Base-by-base conservation (phyloP, 2,113 vertebrate genomes). In the Romanogobio albipinnatus region DNA sequence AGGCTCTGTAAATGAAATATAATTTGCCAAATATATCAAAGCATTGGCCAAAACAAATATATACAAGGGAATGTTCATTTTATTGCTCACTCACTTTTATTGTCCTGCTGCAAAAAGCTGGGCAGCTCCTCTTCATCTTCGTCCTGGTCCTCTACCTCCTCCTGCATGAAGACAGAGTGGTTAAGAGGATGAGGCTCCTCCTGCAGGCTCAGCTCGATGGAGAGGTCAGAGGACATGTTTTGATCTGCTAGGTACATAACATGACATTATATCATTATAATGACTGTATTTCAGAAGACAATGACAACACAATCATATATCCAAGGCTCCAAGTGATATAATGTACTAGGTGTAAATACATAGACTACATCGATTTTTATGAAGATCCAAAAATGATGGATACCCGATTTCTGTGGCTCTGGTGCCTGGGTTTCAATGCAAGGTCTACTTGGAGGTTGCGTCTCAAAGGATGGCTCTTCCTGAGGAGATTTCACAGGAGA, bases 41-140 rank as follows among this genome's bases (percentile, higher is more conserved):
- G 7, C 15, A 26, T 4, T 26, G 39, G 3, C 59, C 53, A 26
- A 61, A 61, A 11, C 7, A 56, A 19, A 56, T 17, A 56, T 3
- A 22, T 2, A 56, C 53, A 56, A 51, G 49, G 13, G 14, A 51
- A 5, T 9, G 56, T 5, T 76, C 3, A 47, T 19, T n/a, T 43
- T 51, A 29, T 71, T 43, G 45, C 2, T 75, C 59, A 43, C 84
- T 92, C 36, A 95, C 94, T 91, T 90, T 91, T 91, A 29, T 89
- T 89, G 9, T 9, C 85, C 45, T 89, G 85, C 84, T 89, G 86
- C 70, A 93, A 87, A 87, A 94, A 93, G 84, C 93, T 93, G 33
- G 94, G 94, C 4, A 95, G 89, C 64, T 91, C 89, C 64, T 91
- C 90, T 0, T 90, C 89, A 19, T 95, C 94, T 5, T 95, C 89